Percentiles rank a stretch among this genome's conserved stretches.
These are phyloP conservation scores for Barbus barbus DNA, from an alignment of 2,113 vertebrate species.

Conservation along the genomic window DNA sequence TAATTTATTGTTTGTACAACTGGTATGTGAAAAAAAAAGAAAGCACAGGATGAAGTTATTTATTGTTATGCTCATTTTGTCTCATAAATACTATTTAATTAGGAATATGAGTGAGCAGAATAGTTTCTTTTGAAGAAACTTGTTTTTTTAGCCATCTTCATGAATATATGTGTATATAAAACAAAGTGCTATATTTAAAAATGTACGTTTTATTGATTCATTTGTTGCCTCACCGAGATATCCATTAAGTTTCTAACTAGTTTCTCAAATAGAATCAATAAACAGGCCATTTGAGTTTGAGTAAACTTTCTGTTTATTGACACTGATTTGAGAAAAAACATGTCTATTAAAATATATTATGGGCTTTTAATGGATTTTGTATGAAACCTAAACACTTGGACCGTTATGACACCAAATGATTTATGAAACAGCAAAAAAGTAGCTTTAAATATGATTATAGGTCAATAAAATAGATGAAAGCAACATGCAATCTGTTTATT, in stretches of 20 bases:
- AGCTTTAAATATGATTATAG: not conserved
- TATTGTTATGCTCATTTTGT: constrained; percentile 93
- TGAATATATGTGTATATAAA: constrained; percentile 79
- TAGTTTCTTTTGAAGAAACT: constrained; percentile 72
- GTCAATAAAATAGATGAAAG: not conserved
- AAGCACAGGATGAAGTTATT: constrained; percentile 92
- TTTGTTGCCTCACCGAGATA: not conserved
- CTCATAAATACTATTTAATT: constrained; percentile 93
- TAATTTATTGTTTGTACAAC: constrained; percentile 99
- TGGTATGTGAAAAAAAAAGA: constrained; percentile 86
- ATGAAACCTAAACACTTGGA: not conserved
- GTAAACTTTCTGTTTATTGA: not conserved
- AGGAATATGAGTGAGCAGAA: constrained; percentile 80
- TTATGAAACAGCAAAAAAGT: not conserved
- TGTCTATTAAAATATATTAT: not conserved
- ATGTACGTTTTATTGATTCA: constrained; percentile 29
- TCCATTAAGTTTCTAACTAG: not conserved
- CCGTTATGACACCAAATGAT: not conserved
- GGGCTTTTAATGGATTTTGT: not conserved
- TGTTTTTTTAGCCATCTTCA: constrained; percentile 69
- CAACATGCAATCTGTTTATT: not conserved
- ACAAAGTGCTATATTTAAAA: constrained; percentile 74
- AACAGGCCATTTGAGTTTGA: not conserved
- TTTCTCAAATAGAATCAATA: not conserved
- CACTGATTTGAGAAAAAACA: not conserved